Conservation (phyloP, 1,140 invertebrate genomes). For the Samia ricini region DNA sequence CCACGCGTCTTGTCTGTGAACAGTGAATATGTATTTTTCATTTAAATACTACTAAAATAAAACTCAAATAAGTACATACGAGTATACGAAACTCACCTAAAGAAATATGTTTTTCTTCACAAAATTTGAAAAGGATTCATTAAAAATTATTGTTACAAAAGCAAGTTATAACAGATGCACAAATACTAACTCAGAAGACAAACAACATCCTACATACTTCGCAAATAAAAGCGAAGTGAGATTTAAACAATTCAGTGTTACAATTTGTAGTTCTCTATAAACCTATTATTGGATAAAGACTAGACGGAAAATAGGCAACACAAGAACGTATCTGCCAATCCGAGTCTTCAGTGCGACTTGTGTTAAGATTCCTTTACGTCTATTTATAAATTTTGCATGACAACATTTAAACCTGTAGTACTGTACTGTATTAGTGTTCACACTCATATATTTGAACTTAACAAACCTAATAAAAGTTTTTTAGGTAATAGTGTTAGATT, state of each 20-base stretch:
- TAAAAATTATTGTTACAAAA: neutral
- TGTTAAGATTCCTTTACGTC: neutral
- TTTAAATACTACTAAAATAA: neutral
- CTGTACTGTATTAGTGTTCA: neutral
- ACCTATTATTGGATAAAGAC: neutral
- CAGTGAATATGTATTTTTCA: neutral
- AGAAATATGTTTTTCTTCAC: neutral
- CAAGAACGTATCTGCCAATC: neutral
- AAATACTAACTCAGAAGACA: neutral
- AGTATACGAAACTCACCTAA: neutral
- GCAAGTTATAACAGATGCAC: neutral
- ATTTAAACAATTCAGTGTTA: neutral
- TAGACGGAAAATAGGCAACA: neutral
- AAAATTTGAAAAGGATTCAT: neutral
- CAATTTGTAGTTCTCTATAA: neutral
- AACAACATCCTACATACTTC: neutral
- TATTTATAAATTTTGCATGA: neutral
- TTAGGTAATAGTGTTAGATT: too few species aligned
- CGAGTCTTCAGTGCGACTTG: neutral
- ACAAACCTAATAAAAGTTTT: too few species aligned
- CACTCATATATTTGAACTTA: neutral
- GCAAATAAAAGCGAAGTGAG: neutral
- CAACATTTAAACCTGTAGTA: neutral
- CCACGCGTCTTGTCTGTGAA: too few species aligned
- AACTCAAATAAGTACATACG: neutral